Conservation (phyloP, 2,888 invertebrate genomes). For the Eristalinus aeneus region DNA sequence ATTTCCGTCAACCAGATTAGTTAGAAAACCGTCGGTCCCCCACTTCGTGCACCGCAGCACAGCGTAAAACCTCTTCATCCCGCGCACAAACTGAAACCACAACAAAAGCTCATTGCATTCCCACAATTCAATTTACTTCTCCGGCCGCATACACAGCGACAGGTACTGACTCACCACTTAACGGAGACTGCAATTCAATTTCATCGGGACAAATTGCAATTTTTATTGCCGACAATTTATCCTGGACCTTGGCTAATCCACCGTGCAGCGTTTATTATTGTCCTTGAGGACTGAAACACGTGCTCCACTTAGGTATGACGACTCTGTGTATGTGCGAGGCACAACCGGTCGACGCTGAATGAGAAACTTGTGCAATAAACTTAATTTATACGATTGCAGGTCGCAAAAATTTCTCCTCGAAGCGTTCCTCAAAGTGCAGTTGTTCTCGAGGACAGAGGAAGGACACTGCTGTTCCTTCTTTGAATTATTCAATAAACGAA, state of each 20-base stretch:
- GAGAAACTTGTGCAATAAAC: constrained; percentile 62
- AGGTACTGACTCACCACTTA: constrained; percentile 42
- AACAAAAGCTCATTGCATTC: background rate
- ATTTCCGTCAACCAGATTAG: too few species aligned
- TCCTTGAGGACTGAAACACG: constrained; percentile 49
- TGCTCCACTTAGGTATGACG: constrained; percentile 24
- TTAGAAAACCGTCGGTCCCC: too few species aligned
- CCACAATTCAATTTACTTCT: background rate
- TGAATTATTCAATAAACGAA: constrained; percentile 60
- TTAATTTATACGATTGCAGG: constrained; percentile 69
- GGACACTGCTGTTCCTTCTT: constrained; percentile 29
- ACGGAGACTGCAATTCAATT: constrained; percentile 54
- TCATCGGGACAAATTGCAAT: constrained; percentile 65
- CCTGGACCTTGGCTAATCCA: constrained; percentile 60
- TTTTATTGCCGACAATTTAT: constrained; percentile 68
- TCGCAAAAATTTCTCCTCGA: constrained; percentile 48
- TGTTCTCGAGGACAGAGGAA: constrained; percentile 31
- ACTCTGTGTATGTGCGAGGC: background rate
- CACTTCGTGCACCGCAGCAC: too few species aligned
- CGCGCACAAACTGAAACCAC: too few species aligned
- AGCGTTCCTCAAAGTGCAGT: constrained; percentile 59
- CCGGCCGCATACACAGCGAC: background rate
- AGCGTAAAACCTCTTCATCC: too few species aligned
- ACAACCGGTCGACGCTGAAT: constrained; percentile 31
- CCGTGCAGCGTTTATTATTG: constrained; percentile 67